These are phyloP conservation scores for Drosophila paracracens DNA, from an alignment of 2,888 invertebrate genomes.

Conservation along the genomic window DNA sequence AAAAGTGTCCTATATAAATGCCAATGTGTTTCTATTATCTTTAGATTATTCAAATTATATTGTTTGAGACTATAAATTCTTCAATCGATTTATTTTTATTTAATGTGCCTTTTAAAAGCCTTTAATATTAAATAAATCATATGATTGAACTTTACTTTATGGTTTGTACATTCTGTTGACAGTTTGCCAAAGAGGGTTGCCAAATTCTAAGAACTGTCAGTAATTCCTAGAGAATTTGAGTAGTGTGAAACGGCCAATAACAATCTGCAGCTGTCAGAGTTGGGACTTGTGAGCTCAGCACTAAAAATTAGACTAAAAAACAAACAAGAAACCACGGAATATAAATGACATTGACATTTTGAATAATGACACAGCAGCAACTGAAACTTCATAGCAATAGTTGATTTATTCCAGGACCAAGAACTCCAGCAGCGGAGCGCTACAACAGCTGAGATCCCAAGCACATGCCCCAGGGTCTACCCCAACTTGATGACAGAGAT, in stretches of 20 bases:
- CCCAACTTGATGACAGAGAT: slow-evolving; percentile 47
- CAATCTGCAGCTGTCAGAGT: slow-evolving; percentile 77
- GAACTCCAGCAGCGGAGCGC: slow-evolving; percentile 22
- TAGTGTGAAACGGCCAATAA: slow-evolving; percentile 28
- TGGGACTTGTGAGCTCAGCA: slow-evolving; percentile 66
- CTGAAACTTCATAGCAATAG: slow-evolving; percentile 35
- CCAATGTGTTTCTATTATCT: slow-evolving; percentile 2
- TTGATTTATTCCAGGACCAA: slow-evolving; percentile 9
- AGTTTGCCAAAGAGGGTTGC: slow-evolving; percentile 34
- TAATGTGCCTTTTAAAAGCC: not conserved
- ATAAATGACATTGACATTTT: slow-evolving; percentile 83
- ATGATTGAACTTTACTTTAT: slow-evolving; percentile 6
- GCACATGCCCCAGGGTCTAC: slow-evolving; percentile 15
- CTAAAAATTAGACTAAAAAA: slow-evolving; percentile 49
- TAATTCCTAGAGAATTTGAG: slow-evolving; percentile 31
- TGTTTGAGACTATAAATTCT: not conserved
- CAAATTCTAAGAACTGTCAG: slow-evolving; percentile 47
- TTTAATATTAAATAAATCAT: slow-evolving; percentile 12
- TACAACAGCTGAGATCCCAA: slow-evolving; percentile 10
- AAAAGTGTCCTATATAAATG: not conserved
- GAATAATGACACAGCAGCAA: slow-evolving; percentile 77
- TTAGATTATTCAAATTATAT: not conserved
- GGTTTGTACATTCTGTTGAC: slow-evolving; percentile 8
- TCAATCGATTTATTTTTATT: not conserved
- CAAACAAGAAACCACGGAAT: slow-evolving; percentile 32